Conservation (phyloP, 1,140 invertebrate genomes). For the Semibalanus balanoides region DNA sequence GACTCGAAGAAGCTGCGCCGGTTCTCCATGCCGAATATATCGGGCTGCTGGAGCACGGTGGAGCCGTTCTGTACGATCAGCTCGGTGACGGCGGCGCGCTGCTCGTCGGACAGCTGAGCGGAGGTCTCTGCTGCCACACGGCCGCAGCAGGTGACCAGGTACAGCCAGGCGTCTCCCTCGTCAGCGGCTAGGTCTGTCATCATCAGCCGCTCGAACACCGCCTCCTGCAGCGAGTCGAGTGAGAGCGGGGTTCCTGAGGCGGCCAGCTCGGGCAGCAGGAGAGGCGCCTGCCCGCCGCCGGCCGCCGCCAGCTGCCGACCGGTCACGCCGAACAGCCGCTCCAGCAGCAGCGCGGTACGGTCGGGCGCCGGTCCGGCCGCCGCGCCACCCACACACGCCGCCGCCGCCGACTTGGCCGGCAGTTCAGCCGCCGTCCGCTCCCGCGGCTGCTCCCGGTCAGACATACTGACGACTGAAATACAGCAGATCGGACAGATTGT, state of each 20-base stretch:
- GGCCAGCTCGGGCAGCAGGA: not conserved
- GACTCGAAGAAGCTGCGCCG: not conserved
- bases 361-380: not conserved
- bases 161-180: not conserved
- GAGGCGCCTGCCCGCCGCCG: no score
- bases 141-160: not conserved
- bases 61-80: not conserved
- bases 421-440: not conserved
- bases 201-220: not conserved
- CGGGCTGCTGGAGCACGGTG: not conserved
- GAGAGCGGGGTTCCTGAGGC: not conserved
- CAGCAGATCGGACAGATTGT: no score
- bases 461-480: not conserved
- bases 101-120: not conserved
- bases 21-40: not conserved
- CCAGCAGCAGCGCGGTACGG: not conserved
- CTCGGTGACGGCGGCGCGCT: not conserved
- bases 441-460: not conserved
- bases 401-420: not conserved
- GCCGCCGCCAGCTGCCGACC: no score
- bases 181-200: not conserved
- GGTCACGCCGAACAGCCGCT: not conserved
- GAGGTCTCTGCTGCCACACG: not conserved
- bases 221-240: not conserved
- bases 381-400: no score